phyloP scores from a whole-genome alignment of 2,888 invertebrate species.

The Nomada hirtipes region DNA sequence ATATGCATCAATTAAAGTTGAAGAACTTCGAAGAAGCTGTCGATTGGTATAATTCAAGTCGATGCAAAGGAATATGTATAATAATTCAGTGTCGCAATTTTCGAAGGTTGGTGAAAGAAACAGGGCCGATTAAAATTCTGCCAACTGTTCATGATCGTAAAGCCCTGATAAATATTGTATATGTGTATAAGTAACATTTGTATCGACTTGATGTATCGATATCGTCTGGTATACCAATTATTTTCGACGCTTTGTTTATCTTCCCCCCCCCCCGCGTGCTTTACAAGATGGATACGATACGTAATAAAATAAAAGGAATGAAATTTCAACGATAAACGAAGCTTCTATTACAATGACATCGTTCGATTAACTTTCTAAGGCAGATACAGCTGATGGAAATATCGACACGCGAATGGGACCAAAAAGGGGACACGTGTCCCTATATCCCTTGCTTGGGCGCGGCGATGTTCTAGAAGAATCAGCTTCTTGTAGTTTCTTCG shows the following conservation, averaged over 20 bases:
- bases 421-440: slow-evolving; percentile 6
- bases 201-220: background rate
- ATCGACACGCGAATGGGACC: background rate
- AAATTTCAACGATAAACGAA: background rate
- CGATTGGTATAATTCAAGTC: background rate
- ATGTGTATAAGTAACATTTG: no score
- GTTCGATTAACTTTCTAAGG: slow-evolving; percentile 4
- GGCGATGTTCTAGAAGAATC: slow-evolving; percentile 16
- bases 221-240: background rate
- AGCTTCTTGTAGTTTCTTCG: slow-evolving; percentile 33
- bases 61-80: slow-evolving; percentile 8
- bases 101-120: slow-evolving; percentile 4
- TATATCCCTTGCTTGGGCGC: background rate
- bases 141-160: no score
- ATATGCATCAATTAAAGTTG: slow-evolving; percentile 4
- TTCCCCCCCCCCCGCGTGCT: background rate
- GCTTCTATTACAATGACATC: background rate
- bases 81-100: background rate
- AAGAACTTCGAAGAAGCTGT: background rate
- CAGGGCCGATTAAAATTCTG: no score
- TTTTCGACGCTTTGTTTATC: background rate
- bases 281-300: no score
- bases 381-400: background rate
- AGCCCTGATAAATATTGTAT: no score
- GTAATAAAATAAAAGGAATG: background rate